Conservation (phyloP, 2,797 vertebrate species). For the Leptodactylus fallax region DNA sequence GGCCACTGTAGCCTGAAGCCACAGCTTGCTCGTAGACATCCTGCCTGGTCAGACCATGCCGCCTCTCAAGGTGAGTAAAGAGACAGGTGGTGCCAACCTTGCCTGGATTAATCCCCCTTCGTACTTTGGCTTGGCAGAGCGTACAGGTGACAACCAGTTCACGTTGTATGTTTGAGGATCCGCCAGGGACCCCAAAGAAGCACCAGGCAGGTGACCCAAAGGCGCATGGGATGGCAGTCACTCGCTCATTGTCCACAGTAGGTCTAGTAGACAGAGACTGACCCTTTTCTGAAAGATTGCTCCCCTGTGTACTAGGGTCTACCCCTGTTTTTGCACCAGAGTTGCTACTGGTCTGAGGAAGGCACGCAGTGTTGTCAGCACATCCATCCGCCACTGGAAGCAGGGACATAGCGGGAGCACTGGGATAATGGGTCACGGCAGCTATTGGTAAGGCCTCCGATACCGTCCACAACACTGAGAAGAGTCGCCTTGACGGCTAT, state of each 20-base stretch:
- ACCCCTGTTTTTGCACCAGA: neutral
- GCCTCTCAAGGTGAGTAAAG: constrained; percentile 37
- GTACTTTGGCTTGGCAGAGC: constrained; percentile 23
- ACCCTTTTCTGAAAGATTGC: neutral
- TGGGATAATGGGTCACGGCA: neutral
- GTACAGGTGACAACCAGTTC: constrained; percentile 19
- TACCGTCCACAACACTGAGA: neutral
- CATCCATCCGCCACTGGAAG: neutral
- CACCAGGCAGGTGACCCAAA: constrained; percentile 34
- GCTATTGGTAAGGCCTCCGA: neutral
- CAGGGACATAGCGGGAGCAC: constrained; percentile 18
- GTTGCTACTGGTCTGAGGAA: neutral
- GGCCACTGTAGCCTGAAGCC: constrained; percentile 15
- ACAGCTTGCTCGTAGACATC: constrained; percentile 17
- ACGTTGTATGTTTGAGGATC: constrained; percentile 38
- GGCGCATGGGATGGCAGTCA: neutral
- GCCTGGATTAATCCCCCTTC: constrained; percentile 29
- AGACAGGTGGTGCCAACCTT: constrained; percentile 47
- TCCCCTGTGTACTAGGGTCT: neutral
- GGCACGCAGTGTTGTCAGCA: constrained; percentile 26
- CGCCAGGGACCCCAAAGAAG: constrained; percentile 38
- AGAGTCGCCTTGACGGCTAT: neutral
- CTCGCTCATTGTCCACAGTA: neutral
- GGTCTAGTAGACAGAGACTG: neutral
- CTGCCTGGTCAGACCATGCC: constrained; percentile 26